Percentiles rank a stretch among this genome's conserved stretches.
These are phyloP conservation scores for Bacillus rossius DNA, from an alignment of 1,140 invertebrate species.

Conservation along the genomic window DNA sequence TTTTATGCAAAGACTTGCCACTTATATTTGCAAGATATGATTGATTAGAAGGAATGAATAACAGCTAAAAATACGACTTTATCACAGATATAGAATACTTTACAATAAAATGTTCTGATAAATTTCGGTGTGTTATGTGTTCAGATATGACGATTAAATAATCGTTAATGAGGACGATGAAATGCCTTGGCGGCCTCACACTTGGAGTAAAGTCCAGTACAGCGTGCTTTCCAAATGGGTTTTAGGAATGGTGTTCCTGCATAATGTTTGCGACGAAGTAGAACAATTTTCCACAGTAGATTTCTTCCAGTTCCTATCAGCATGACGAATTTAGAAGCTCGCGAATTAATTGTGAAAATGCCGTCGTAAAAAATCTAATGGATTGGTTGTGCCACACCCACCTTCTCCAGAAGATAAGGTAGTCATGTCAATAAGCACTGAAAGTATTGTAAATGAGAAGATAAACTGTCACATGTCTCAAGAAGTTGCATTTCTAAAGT, in stretches of 20 bases:
- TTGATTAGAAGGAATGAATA: slow-evolving; percentile 26
- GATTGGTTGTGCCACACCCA: too few species aligned
- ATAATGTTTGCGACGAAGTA: too few species aligned
- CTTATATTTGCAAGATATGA: slow-evolving; percentile 43
- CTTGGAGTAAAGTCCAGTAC: slow-evolving; percentile 21
- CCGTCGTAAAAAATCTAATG: too few species aligned
- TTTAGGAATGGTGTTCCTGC: too few species aligned
- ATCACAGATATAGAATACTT: slow-evolving; percentile 35
- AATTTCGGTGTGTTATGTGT: slow-evolving; percentile 40
- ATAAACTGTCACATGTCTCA: slow-evolving; percentile 15
- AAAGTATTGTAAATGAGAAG: slow-evolving; percentile 5
- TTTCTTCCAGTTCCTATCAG: too few species aligned
- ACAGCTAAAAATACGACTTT: slow-evolving; percentile 33
- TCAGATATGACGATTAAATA: slow-evolving; percentile 39
- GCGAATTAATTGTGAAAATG: too few species aligned
- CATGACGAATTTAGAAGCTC: too few species aligned
- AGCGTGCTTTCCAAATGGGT: slow-evolving; percentile 29
- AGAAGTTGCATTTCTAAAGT: slow-evolving; percentile 7
- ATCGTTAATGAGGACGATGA: slow-evolving; percentile 36
- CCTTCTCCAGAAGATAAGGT: too few species aligned
- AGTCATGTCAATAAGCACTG: not conserved
- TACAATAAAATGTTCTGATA: slow-evolving; percentile 38
- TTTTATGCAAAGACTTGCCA: slow-evolving; percentile 41
- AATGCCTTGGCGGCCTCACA: too few species aligned
- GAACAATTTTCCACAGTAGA: too few species aligned